Evolutionary conservation across 2,797 vertebrate genomes (phyloP).

Genomic region (Tinamus major): DNA sequence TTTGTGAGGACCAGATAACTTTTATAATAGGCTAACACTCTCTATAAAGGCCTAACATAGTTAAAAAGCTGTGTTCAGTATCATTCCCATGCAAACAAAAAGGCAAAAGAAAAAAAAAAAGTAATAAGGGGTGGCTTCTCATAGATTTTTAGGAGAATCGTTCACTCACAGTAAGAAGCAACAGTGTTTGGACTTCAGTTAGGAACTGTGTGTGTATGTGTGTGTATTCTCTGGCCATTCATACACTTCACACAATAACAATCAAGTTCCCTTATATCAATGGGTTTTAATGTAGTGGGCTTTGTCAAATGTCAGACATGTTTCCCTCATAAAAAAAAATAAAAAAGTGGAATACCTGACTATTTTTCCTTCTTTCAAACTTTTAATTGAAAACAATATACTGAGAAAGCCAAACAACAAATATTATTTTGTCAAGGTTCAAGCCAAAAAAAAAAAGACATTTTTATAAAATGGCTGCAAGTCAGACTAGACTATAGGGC

Average conservation of each 20-base stretch:
- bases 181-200: not conserved
- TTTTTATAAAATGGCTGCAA: constrained; percentile 1
- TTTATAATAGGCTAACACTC: not conserved
- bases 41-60: not conserved
- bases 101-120: not conserved
- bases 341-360: not conserved
- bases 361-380: not conserved
- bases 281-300: not conserved
- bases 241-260: not conserved
- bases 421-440: not conserved
- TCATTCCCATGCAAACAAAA: not conserved
- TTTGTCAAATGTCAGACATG: not conserved
- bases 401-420: not conserved
- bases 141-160: not conserved
- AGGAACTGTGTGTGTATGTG: not conserved
- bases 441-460: not conserved
- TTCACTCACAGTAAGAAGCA: not conserved
- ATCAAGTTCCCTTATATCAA: not conserved
- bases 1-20: not conserved
- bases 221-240: not conserved
- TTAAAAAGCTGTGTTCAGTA: not conserved
- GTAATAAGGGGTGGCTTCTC: not conserved
- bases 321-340: not conserved
- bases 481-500: not conserved
- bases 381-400: not conserved